Evolutionary conservation across 2,113 vertebrate species (phyloP).

Genomic region (Chitala chitala): DNA sequence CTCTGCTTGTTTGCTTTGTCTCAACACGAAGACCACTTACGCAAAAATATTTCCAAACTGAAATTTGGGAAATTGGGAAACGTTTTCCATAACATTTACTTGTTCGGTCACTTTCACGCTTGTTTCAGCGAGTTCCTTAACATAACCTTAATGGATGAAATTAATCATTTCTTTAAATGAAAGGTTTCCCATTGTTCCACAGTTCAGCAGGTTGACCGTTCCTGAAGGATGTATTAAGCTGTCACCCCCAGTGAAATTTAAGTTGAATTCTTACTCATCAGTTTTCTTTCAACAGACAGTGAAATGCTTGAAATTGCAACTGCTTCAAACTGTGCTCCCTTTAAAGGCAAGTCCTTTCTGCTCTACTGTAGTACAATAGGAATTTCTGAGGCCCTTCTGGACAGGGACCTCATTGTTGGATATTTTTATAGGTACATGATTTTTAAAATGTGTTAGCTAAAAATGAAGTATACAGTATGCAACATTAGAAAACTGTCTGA

Average conservation of each 20-base stretch:
- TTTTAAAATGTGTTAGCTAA: too few species aligned
- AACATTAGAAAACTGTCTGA: too few species aligned
- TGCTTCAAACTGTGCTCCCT: neutral
- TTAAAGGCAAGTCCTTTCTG: neutral
- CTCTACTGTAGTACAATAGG: neutral
- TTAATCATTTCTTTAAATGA: neutral
- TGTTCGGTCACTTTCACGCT: neutral
- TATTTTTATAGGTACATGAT: too few species aligned
- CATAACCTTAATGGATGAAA: neutral
- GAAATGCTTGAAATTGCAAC: neutral
- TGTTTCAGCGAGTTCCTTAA: neutral
- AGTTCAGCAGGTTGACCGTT: neutral
- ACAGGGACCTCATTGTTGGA: too few species aligned
- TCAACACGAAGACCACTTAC: too few species aligned
- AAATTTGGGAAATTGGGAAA: neutral
- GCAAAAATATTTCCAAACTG: too few species aligned
- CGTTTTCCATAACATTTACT: neutral
- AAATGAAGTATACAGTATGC: too few species aligned
- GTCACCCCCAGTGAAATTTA: neutral
- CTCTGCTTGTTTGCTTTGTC: too few species aligned
- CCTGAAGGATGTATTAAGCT: neutral
- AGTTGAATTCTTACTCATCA: neutral
- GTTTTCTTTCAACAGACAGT: neutral
- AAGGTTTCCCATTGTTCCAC: neutral
- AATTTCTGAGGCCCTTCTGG: too few species aligned